Evolutionary conservation across 2,113 vertebrate species (phyloP).

Genomic region (Zingel zingel): DNA sequence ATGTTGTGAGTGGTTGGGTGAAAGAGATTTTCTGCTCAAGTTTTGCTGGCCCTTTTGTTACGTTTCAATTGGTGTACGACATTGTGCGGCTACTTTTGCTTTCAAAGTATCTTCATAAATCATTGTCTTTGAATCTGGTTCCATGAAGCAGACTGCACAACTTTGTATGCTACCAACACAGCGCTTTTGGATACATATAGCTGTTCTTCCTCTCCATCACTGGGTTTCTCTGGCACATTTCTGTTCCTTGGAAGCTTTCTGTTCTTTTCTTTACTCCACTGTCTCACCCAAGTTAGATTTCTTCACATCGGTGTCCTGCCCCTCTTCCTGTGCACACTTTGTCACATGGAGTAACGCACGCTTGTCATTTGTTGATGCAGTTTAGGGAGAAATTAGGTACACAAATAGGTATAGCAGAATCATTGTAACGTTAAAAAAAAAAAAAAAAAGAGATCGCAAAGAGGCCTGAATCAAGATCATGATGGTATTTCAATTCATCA

Average conservation of each 20-base stretch:
- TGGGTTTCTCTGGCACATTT: background rate
- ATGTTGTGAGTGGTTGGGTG: too few relatives aligned
- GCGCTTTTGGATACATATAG: background rate
- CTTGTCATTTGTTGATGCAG: too few relatives aligned
- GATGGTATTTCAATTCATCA: background rate
- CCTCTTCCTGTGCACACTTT: too few relatives aligned
- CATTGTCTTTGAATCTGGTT: background rate
- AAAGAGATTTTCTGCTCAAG: too few relatives aligned
- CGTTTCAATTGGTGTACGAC: too few relatives aligned
- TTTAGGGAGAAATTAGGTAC: too few relatives aligned
- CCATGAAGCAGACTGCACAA: background rate
- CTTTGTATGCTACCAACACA: background rate
- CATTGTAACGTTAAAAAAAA: background rate
- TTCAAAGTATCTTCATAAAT: background rate
- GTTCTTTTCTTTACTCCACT: background rate
- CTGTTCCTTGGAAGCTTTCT: background rate
- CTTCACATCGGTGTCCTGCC: too few relatives aligned
- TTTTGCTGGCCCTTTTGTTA: too few relatives aligned
- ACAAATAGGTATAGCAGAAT: background rate
- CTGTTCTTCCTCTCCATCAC: background rate
- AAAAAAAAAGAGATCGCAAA: background rate
- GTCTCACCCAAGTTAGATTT: too few relatives aligned
- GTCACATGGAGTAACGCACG: too few relatives aligned
- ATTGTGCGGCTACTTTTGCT: too few relatives aligned
- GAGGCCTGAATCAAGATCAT: background rate